These are phyloP conservation scores for Premnoplex brunnescens DNA, from an alignment of 2,797 vertebrate genomes.

Conservation along the genomic window DNA sequence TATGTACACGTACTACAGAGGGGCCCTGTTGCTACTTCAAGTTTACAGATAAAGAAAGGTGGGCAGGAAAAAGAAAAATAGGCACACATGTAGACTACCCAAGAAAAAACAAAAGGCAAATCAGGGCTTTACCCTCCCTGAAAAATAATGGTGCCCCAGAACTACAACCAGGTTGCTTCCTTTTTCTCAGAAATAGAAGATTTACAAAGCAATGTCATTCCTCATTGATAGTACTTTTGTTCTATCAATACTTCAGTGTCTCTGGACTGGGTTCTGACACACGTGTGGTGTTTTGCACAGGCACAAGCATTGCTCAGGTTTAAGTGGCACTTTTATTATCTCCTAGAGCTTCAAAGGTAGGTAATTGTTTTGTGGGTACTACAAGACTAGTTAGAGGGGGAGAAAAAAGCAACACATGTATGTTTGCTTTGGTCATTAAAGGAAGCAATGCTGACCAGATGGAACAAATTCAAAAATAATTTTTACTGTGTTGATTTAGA, in stretches of 20 bases:
- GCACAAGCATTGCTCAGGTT: neutral
- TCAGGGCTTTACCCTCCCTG: neutral
- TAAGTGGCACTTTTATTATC: neutral
- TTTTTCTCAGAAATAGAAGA: neutral
- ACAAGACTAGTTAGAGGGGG: accelerated
- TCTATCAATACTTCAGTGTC: neutral
- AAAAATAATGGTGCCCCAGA: neutral
- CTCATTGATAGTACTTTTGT: neutral
- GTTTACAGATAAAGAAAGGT: neutral
- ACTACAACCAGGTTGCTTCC: neutral
- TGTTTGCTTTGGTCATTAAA: neutral
- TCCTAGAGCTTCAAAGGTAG: neutral
- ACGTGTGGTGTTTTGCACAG: accelerated
- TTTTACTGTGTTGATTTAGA: neutral
- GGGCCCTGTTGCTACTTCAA: neutral
- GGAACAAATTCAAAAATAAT: neutral
- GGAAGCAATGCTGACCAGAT: neutral
- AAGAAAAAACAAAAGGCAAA: neutral
- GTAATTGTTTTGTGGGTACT: neutral
- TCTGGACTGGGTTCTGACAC: neutral
- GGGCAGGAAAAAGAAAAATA: neutral
- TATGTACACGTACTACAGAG: neutral
- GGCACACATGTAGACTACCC: neutral
- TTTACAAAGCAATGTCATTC: neutral
- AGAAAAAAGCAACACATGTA: neutral